Conservation (phyloP, 2,797 vertebrate species). For the Danio tinwini region DNA sequence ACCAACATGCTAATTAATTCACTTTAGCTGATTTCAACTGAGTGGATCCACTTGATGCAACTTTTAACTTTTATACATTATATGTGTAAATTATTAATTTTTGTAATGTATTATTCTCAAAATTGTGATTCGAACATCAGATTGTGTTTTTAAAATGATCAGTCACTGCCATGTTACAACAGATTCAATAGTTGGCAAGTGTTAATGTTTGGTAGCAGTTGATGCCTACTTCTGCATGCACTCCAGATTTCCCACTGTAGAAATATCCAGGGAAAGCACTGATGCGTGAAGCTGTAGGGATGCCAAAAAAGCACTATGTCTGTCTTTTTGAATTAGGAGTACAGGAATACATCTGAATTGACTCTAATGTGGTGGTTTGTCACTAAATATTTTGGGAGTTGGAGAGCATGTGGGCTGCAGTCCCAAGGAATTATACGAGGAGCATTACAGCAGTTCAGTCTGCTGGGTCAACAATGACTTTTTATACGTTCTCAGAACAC, state of each 20-base stretch:
- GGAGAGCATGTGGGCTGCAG: constrained; percentile 27
- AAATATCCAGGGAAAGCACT: constrained; percentile 4
- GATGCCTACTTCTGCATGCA: constrained; percentile 15
- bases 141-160: neutral
- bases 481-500: too few relatives aligned
- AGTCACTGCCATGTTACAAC: neutral
- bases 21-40: too few relatives aligned
- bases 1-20: too few relatives aligned
- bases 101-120: neutral
- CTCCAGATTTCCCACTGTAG: neutral
- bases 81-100: too few relatives aligned
- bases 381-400: constrained; percentile 13
- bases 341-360: constrained; percentile 19
- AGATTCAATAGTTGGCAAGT: constrained; percentile 7
- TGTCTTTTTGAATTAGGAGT: constrained; percentile 18
- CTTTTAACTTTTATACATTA: too few relatives aligned
- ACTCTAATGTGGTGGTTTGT: constrained; percentile 42
- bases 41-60: too few relatives aligned
- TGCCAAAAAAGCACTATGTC: constrained; percentile 37
- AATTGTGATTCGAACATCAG: neutral
- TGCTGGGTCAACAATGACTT: constrained; percentile 25
- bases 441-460: constrained; percentile 40
- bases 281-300: neutral
- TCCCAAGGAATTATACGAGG: constrained; percentile 43
- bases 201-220: neutral